Evolutionary conservation across 2,797 vertebrate genomes (phyloP), one percentile per base, ranked within the genome.

Genomic region (Martes flavigula): DNA sequence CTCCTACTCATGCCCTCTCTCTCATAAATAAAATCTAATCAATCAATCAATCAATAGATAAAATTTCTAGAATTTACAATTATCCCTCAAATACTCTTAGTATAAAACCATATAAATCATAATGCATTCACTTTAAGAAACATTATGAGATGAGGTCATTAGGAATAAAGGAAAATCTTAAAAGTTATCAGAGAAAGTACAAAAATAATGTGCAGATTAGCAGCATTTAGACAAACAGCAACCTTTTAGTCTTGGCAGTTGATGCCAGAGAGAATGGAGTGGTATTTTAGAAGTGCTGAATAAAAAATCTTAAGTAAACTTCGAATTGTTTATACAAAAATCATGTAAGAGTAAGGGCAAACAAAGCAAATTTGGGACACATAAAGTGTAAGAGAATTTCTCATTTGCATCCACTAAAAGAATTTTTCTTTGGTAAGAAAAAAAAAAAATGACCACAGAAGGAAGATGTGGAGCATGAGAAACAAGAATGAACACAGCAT

Each of bases 71-170:
- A 73, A 60, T 85, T 72, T 91, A 66, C 92, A 51, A 38, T 90
- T 48, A 32, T 68, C 68, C 23, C 13, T 70, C 17, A 92, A 13
- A 70, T 62, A 58, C n/a, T 62, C 48, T 64, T 48, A 90, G 23
- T 85, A 88, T 87, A 25, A 97, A 97, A 82, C 12, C 51, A 2
- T 43, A 73, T 58, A 89, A 95, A 81, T 90, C 30, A 66, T 92
- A 94, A 60, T 54, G 85, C 91, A 92, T 95, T 85, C 2, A 86
- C 20, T 62, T 66, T 95, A 72, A 91, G n/a, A 90, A 25, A 73
- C 72, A 51, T 54, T 54, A 32, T 77, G 40, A 30, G 85, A 70
- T 54, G 12, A 90, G 15, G 1, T 68, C 30, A 89, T 88, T 83
- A 68, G 72, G 32, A 58, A 85, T 87, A 88, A 96, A 46, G 25